These are phyloP conservation scores for Meriones psammophilus DNA, from an alignment of 2,797 vertebrate genomes.

Conservation along the genomic window DNA sequence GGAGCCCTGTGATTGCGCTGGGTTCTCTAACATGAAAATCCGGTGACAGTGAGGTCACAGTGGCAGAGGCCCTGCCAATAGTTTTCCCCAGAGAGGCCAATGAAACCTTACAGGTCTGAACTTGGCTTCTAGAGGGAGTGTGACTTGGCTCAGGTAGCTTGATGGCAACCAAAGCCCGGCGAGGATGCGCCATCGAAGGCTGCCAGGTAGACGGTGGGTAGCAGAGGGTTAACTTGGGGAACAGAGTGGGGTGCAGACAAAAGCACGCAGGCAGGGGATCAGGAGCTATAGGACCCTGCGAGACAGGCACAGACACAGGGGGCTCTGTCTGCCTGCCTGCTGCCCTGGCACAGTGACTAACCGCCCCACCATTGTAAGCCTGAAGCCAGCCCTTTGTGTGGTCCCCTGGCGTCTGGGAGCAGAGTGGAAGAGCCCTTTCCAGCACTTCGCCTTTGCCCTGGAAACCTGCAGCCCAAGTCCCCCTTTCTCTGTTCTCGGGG, in stretches of 20 bases:
- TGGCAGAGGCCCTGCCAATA: accelerated
- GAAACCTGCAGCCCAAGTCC: not conserved
- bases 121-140: not conserved
- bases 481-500: not conserved
- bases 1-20: not conserved
- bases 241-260: slow-evolving; percentile 22
- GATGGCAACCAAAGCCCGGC: not conserved
- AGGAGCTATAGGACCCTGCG: slow-evolving; percentile 53
- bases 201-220: slow-evolving; percentile 66
- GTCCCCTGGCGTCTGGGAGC: slow-evolving; percentile 70
- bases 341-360: slow-evolving; percentile 79
- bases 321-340: slow-evolving; percentile 78
- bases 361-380: slow-evolving; percentile 71
- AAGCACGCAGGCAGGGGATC: slow-evolving; percentile 18
- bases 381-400: slow-evolving; percentile 77
- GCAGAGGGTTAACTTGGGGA: slow-evolving; percentile 76
- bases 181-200: not conserved
- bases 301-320: slow-evolving; percentile 69
- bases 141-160: not conserved
- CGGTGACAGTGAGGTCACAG: not conserved
- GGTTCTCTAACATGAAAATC: not conserved
- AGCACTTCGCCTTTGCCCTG: not conserved
- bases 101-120: not conserved
- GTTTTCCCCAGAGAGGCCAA: not conserved
- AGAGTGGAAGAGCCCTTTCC: slow-evolving; percentile 1